Evolutionary conservation across 1,140 invertebrate genomes (phyloP).

Genomic region (Philaenus spumarius): DNA sequence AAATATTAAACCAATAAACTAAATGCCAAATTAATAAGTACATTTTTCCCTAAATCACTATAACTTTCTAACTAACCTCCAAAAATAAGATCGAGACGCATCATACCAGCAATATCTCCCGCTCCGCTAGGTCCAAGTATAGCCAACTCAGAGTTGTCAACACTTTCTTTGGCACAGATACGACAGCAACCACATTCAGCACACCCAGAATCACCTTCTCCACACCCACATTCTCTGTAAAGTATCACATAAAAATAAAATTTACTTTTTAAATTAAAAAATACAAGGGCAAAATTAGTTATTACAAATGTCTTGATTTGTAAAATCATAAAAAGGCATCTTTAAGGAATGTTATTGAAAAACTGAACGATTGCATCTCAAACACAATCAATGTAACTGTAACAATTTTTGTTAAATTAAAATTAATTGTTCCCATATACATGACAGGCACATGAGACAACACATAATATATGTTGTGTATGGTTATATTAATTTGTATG

Average conservation of each 20-base stretch:
- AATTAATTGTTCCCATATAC: no score
- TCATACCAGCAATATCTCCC: slow-evolving; percentile 47
- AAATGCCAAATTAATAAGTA: no score
- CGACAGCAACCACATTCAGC: slow-evolving; percentile 86
- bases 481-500: no score
- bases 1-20: no score
- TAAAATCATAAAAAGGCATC: background rate
- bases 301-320: background rate
- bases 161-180: slow-evolving; percentile 69
- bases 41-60: no score
- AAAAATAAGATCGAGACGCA: slow-evolving; percentile 48
- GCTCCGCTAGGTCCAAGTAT: slow-evolving; percentile 44
- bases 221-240: slow-evolving; percentile 85
- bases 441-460: no score
- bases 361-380: no score
- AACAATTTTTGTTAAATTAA: no score
- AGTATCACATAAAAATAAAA: slow-evolving; percentile 10
- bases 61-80: slow-evolving; percentile 32
- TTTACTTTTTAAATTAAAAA: no score
- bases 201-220: slow-evolving; percentile 90
- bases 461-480: no score
- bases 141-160: slow-evolving; percentile 46
- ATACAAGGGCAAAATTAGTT: no score
- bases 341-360: background rate
- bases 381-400: no score